These are phyloP conservation scores for Conchocele bisecta DNA, from an alignment of 2,888 invertebrate genomes.

Conservation along the genomic window DNA sequence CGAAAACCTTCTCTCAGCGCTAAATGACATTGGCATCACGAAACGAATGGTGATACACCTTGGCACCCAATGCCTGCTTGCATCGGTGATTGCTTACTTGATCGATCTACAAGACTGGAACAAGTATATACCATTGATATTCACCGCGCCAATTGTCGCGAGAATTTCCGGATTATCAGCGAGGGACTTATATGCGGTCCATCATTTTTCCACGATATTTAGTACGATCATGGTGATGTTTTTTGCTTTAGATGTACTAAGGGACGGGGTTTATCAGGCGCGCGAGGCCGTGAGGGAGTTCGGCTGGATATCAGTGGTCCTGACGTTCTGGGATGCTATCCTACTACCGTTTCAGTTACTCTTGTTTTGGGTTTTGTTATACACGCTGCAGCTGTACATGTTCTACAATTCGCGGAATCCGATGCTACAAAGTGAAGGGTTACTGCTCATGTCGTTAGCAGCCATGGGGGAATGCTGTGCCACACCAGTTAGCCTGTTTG, in stretches of 20 bases:
- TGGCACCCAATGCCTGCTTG: conserved; percentile 80
- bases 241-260: conserved; percentile 81
- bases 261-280: conserved; percentile 67
- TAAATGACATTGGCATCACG: conserved; percentile 73
- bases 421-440: conserved; percentile 78
- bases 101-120: conserved; percentile 82
- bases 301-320: conserved; percentile 79
- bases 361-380: conserved; percentile 84
- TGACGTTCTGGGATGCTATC: conserved; percentile 83
- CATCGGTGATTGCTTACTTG: conserved; percentile 80
- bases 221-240: conserved; percentile 82
- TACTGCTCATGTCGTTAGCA: conserved; percentile 81
- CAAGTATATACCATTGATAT: conserved; percentile 82
- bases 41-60: conserved; percentile 79
- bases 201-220: conserved; percentile 83
- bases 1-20: conserved; percentile 57
- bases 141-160: conserved; percentile 84
- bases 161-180: conserved; percentile 83
- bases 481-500: conserved; percentile 84
- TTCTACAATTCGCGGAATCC: conserved; percentile 75
- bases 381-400: conserved; percentile 82
- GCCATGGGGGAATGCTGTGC: conserved; percentile 83
- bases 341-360: conserved; percentile 84
- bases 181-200: conserved; percentile 80
- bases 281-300: conserved; percentile 75